phyloP scores from a whole-genome alignment of 2,113 vertebrate genomes.

The Callopanchax toddi region DNA sequence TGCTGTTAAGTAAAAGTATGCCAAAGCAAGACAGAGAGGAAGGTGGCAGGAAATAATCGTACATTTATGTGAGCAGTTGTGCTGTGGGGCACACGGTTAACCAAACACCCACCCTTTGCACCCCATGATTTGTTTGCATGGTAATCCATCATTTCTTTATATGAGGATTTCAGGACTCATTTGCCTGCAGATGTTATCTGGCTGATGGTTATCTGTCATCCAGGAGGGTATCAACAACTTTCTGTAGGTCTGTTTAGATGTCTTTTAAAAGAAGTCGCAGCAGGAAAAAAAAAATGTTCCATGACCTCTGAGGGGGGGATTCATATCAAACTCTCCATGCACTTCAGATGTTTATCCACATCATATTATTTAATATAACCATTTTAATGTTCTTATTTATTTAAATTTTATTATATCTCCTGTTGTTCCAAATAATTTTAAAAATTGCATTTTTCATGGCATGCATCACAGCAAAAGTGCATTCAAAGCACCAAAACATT shows the following conservation, averaged over 20 bases:
- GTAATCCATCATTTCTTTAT: constrained; percentile 2
- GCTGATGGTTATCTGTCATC: constrained; percentile 36
- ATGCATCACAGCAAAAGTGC: no score
- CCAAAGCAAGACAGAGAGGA: neutral
- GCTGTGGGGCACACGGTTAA: constrained; percentile 2
- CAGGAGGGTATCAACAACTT: constrained; percentile 26
- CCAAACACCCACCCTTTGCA: neutral
- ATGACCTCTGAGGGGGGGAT: no score
- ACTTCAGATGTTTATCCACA: no score
- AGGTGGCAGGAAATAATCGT: neutral
- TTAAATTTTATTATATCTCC: no score
- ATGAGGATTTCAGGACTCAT: constrained; percentile 33
- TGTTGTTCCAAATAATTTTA: no score
- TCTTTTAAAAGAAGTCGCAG: neutral
- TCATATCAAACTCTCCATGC: neutral
- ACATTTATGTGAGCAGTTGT: no score
- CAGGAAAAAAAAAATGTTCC: neutral
- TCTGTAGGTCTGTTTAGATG: neutral
- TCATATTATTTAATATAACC: no score
- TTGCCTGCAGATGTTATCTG: constrained; percentile 46
- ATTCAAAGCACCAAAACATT: no score
- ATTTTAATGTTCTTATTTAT: no score
- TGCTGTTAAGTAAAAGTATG: neutral
- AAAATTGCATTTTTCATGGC: no score
- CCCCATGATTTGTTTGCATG: constrained; percentile 20